Conservation (phyloP, 2,888 invertebrate genomes). For the Pegoplata infirma region DNA sequence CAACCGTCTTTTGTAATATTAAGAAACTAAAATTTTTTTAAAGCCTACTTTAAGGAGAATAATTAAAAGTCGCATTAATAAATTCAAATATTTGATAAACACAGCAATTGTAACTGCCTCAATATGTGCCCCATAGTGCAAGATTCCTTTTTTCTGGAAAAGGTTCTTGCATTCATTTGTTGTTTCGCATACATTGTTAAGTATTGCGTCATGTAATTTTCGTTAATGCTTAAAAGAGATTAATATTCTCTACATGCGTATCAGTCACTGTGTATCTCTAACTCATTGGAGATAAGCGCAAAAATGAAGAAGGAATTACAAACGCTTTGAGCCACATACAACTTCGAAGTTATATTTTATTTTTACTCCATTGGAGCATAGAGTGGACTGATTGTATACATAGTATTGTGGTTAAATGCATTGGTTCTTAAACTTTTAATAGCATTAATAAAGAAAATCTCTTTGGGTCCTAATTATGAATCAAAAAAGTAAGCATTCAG, state of each 20-base stretch:
- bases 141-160: too few relatives aligned
- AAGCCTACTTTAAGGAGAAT: too few relatives aligned
- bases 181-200: not conserved
- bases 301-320: constrained; percentile 15
- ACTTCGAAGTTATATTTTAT: too few relatives aligned
- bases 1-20: too few relatives aligned
- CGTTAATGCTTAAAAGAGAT: constrained; percentile 43
- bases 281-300: constrained; percentile 29
- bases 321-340: not conserved
- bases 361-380: too few relatives aligned
- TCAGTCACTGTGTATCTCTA: constrained; percentile 33
- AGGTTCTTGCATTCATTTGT: not conserved
- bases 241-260: constrained; percentile 40
- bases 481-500: too few relatives aligned
- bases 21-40: too few relatives aligned
- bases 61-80: too few relatives aligned
- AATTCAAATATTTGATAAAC: too few relatives aligned
- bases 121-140: too few relatives aligned
- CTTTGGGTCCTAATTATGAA: not conserved
- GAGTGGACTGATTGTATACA: not conserved
- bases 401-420: not conserved
- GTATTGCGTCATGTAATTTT: constrained; percentile 47
- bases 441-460: not conserved
- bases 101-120: too few relatives aligned
- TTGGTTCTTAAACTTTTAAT: not conserved